These are phyloP conservation scores for Panthera leo DNA, from an alignment of 2,113 vertebrate species.

Conservation along the genomic window DNA sequence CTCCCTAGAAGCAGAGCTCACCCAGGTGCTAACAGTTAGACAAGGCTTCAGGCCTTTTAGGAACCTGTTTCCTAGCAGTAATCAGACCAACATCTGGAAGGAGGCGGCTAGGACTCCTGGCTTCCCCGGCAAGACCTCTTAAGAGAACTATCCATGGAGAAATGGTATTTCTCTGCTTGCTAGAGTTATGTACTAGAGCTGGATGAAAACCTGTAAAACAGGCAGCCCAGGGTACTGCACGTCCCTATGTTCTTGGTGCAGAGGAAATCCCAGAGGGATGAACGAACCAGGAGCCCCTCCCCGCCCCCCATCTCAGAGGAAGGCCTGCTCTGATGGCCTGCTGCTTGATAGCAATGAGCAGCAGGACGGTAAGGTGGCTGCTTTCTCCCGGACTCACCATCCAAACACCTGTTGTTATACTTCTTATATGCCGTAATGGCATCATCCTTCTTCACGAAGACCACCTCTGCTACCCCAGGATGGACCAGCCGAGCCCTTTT, in stretches of 20 bases:
- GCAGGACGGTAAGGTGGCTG: not conserved
- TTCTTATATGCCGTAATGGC: constrained; percentile 97
- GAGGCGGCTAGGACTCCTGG: not conserved
- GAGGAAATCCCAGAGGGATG: not conserved
- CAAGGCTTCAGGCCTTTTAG: not conserved
- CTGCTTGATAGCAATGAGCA: not conserved
- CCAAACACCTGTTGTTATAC: constrained; percentile 98
- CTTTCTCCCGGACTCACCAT: constrained; percentile 87
- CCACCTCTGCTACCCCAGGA: constrained; percentile 97
- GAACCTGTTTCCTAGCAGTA: not conserved
- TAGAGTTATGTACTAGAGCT: not conserved
- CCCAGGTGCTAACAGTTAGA: not conserved
- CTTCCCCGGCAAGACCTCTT: not conserved
- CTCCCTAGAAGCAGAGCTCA: not conserved
- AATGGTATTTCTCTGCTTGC: not conserved
- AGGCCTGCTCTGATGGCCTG: too few species aligned
- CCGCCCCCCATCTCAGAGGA: not conserved
- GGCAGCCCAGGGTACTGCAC: not conserved
- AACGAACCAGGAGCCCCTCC: not conserved
- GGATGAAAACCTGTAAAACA: not conserved
- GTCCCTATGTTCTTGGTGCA: not conserved
- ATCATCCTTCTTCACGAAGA: constrained; percentile 98
- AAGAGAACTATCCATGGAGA: not conserved
- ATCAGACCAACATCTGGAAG: not conserved
- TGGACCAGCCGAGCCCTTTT: constrained; percentile 95